Evolutionary conservation across 1,140 invertebrate genomes (phyloP).

Genomic region (Megathymus violae): DNA sequence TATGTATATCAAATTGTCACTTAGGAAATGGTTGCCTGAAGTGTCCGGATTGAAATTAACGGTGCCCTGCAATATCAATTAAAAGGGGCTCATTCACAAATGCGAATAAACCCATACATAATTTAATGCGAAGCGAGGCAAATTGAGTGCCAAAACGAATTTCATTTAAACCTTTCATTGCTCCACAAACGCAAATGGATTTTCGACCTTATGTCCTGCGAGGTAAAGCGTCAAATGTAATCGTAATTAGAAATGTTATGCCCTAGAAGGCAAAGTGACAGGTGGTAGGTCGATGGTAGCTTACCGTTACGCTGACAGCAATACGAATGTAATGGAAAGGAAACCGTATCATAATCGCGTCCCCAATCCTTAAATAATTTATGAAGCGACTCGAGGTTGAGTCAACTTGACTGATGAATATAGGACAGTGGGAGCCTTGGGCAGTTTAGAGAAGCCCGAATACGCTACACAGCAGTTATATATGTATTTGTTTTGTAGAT

Average conservation of each 20-base stretch:
- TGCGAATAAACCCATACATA: constrained; percentile 28
- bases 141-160: constrained; percentile 34
- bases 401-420: background rate
- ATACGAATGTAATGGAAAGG: constrained; percentile 11
- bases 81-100: constrained; percentile 27
- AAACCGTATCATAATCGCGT: constrained; percentile 11
- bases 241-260: constrained; percentile 23
- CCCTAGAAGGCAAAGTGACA: constrained; percentile 21
- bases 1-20: constrained; percentile 15
- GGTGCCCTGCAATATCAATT: constrained; percentile 20
- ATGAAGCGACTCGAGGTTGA: constrained; percentile 6
- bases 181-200: background rate
- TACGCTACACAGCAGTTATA: too few species aligned
- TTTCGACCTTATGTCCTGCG: background rate
- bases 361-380: constrained; percentile 19
- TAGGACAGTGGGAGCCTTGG: constrained; percentile 8
- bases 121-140: constrained; percentile 26
- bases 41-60: constrained; percentile 18
- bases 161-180: constrained; percentile 19
- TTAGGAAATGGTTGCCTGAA: background rate
- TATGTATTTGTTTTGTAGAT: too few species aligned
- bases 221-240: constrained; percentile 2
- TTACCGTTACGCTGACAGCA: constrained; percentile 16
- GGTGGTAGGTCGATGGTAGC: constrained; percentile 22
- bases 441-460: background rate